Percentiles rank a stretch among this genome's conserved stretches.
Conservation (phyloP, 2,888 invertebrate species). For the Noctua janthe region DNA sequence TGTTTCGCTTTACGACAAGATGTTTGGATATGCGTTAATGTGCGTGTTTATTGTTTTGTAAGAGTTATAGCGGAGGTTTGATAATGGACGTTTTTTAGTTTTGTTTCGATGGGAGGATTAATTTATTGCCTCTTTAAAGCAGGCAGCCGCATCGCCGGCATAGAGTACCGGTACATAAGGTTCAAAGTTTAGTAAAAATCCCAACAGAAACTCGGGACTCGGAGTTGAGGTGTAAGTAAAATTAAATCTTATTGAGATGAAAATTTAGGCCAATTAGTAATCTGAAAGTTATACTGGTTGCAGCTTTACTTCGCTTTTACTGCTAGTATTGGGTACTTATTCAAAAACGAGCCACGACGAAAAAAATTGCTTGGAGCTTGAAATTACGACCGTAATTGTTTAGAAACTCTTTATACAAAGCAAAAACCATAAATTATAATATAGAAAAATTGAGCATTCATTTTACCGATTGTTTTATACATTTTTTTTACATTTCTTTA, state of each 20-base stretch:
- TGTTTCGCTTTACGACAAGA: slow-evolving; percentile 59
- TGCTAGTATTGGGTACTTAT: not conserved
- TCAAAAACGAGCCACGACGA: not conserved
- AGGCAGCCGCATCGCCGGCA: not conserved
- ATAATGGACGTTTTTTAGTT: slow-evolving; percentile 30
- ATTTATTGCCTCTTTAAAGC: slow-evolving; percentile 25
- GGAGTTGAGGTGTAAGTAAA: not conserved
- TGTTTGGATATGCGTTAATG: slow-evolving; percentile 56
- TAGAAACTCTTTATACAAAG: too few relatives aligned
- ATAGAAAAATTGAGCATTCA: not conserved
- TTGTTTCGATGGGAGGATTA: not conserved
- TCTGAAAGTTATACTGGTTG: not conserved
- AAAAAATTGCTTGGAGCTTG: not conserved
- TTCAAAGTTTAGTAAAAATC: not conserved
- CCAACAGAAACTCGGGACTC: not conserved
- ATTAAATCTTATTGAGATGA: not conserved
- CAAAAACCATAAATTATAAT: not conserved
- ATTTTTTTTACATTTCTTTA: not conserved
- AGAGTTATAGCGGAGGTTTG: slow-evolving; percentile 26
- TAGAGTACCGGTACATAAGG: not conserved
- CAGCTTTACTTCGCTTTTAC: not conserved
- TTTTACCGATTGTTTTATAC: not conserved
- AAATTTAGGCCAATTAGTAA: not conserved
- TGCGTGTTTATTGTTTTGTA: slow-evolving; percentile 53
- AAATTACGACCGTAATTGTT: not conserved